Evolutionary conservation across 2,113 vertebrate species (phyloP), one percentile per base, ranked within the genome.

Genomic region (Aspidoscelis tigris): DNA sequence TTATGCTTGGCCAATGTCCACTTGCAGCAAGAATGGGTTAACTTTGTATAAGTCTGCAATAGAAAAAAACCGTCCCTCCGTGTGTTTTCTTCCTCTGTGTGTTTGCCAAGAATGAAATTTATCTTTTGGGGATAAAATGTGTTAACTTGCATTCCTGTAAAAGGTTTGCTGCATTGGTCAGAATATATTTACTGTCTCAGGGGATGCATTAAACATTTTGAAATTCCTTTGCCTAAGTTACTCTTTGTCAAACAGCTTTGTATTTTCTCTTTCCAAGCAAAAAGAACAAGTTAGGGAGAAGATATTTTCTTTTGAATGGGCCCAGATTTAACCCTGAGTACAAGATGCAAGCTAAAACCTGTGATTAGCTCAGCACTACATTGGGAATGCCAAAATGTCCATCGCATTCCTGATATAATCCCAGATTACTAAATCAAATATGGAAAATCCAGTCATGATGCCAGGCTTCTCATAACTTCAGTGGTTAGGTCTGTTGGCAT

Each of bases 161-260:
- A 88, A 88, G 8, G 21, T 81, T 87, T 84, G 26, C 43, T 78
- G 80, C n/a, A 41, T 10, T 53, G 22, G 8, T 70, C 77, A 82
- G 71, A 12, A 74, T 79, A 43, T 84, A 72, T 61, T 68, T 84
- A 72, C 44, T 53, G n/a, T 16, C 75, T 82, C 18, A 7, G 50
- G 44, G 74, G 24, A 76, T 10, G 26, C 44, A 81, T 64, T 21
- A 64, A 88, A 77, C 0, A 16, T 85, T 87, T 78, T 71, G 53
- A 83, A 86, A 39, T 8, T 1, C 20, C 78, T 87, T 82, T 77
- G 68, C 41, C 12, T 82, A 24, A 44, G 3, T n/a, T 89, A 84
- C 0, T 1, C 12, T 0, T 83, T 91, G 83, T 64, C 55, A 4
- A 58, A 1, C 87, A 83, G 33, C 41, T 70, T 84, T 66, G 78